These are phyloP conservation scores for Echeneis naucrates DNA, from an alignment of 2,797 vertebrate species.

Conservation along the genomic window DNA sequence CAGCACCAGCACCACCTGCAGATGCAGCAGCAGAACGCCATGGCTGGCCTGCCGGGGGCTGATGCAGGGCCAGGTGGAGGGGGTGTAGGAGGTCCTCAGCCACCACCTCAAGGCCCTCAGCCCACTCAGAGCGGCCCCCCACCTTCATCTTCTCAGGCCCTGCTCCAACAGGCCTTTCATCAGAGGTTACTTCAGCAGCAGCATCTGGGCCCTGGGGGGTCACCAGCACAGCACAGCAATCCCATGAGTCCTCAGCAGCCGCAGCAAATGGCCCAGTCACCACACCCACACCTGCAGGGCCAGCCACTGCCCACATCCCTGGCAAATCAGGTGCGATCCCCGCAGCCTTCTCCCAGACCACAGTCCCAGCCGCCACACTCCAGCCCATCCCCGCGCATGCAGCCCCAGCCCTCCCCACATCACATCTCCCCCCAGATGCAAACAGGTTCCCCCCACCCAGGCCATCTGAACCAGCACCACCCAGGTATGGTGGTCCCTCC, in stretches of 20 bases:
- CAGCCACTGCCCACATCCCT: conserved; percentile 90
- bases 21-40: conserved; percentile 90
- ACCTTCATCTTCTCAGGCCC: conserved; percentile 77
- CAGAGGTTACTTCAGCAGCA: conserved; percentile 93
- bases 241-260: conserved; percentile 94
- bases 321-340: conserved; percentile 96
- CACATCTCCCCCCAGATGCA: conserved; percentile 97
- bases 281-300: conserved; percentile 93
- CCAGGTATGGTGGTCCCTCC: conserved; percentile 87
- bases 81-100: conserved; percentile 84
- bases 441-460: conserved; percentile 94
- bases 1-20: conserved; percentile 92
- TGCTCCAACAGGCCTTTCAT: conserved; percentile 91
- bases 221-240: conserved; percentile 90
- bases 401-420: conserved; percentile 96
- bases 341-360: conserved; percentile 95
- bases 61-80: conserved; percentile 75
- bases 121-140: conserved; percentile 84
- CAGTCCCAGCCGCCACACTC: conserved; percentile 98
- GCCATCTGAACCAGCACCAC: conserved; percentile 86
- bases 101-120: conserved; percentile 82
- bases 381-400: conserved; percentile 96
- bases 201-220: conserved; percentile 88
- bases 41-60: conserved; percentile 84
- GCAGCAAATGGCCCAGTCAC: conserved; percentile 90